Evolutionary conservation across 1,140 invertebrate species (phyloP).

Genomic region (Mactra quadrangularis): DNA sequence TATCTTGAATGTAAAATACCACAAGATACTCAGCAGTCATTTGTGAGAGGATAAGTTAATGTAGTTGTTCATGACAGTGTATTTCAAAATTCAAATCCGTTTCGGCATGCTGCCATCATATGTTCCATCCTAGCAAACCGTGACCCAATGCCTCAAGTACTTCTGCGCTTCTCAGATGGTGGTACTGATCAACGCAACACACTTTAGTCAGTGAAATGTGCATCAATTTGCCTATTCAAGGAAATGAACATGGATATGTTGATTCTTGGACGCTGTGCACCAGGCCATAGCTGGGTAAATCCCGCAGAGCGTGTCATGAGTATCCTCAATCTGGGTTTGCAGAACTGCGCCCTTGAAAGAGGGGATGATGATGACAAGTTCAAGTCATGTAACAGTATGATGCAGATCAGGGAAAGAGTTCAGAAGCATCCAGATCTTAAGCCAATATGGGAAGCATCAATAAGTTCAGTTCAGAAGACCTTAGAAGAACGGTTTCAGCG

Average conservation of each 20-base stretch:
- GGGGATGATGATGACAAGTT: conserved; percentile 28
- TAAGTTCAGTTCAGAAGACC: conserved; percentile 31
- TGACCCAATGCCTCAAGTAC: background rate
- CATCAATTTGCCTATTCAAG: conserved; percentile 49
- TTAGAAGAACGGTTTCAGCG: conserved; percentile 24
- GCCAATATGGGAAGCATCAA: conserved; percentile 21
- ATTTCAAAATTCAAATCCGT: conserved; percentile 33
- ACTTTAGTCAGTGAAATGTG: conserved; percentile 29
- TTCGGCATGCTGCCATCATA: conserved; percentile 38
- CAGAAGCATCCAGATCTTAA: conserved; percentile 30
- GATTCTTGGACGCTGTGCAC: conserved; percentile 26
- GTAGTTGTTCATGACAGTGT: conserved; percentile 41
- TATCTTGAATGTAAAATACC: conserved; percentile 34
- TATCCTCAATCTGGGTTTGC: conserved; percentile 60
- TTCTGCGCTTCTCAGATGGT: background rate
- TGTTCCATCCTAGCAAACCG: background rate
- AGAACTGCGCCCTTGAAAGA: conserved; percentile 48
- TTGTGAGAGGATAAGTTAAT: conserved; percentile 23
- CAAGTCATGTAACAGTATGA: conserved; percentile 11
- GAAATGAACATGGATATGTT: conserved; percentile 49
- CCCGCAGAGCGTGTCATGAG: background rate
- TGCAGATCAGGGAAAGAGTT: conserved; percentile 27
- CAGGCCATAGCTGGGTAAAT: background rate
- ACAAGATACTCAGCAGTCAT: conserved; percentile 17
- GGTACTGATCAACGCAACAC: too few species aligned